Evolutionary conservation across 2,113 vertebrate species (phyloP), one percentile per base, ranked within the genome.

Genomic region (Patagioenas fasciata): DNA sequence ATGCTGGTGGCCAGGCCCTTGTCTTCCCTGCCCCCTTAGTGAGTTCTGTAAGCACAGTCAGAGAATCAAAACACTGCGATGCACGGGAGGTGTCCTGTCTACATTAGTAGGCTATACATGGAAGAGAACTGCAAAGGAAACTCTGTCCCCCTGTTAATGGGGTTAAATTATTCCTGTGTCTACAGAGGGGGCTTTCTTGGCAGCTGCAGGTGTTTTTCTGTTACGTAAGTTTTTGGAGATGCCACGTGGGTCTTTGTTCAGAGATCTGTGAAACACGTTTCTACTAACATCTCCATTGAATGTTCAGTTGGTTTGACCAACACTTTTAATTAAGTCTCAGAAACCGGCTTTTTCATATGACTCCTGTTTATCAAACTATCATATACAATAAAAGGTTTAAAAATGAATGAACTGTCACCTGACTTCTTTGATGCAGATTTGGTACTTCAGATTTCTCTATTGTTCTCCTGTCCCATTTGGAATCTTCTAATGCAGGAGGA

Each of bases 91-190:
- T 50, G 29, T 31, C 38, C 44, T 69, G 50, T 26, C 31, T 69
- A 34, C 11, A 3, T 38, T 60, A 7, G 15, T 60, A 40, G 29
- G 8, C 82, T 57, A 8, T 31, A 13, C 31, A 10, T 31, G 70
- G 65, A 85, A 60, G 48, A 86, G 15, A 58, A 53, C 40, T 61
- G 44, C 17, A 44, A 48, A 64, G 53, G 18, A 83, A 86, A 32
- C 3, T 2, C 10, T 34, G n/a, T 32, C 31, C 21, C 53, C 89
- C 31, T 71, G 32, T 62, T 74, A 85, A 31, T 2, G 4, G 42
- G 17, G 8, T 66, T 57, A 70, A 88, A 51, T 65, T 0, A 0
- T 56, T 78, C 44, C 31, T 82, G 0, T 44, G 23, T 28, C 15
- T 65, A 36, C 44, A 66, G 23, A 66, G 5, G 11, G 29, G 34